Base-by-base conservation (phyloP, 64 coral and sea anemone species). In the Montipora foliosa region DNA sequence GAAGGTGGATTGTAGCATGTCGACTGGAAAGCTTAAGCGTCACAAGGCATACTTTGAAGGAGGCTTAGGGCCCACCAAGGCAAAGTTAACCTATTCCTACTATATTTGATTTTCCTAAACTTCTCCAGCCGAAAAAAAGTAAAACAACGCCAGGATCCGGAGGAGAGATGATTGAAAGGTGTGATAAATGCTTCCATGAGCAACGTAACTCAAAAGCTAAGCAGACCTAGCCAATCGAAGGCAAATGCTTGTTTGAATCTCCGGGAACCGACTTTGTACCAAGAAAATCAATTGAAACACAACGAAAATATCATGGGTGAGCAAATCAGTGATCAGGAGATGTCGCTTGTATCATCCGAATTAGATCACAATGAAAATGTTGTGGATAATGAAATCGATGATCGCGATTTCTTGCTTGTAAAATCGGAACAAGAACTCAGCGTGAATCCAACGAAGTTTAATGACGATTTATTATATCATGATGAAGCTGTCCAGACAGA, bases 21-120 rank as follows among this genome's bases (percentile, higher is more conserved):
- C 89, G 19, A 19, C 78, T 91, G 69, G 44, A 83, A 91, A 76
- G 79, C 74, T 10, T 91, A 46, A 91, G 60, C 75, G 79, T 91
- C 22, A 76, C 79, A 61, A 84, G 79, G 47, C 15, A 80, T 66
- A 83, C 90, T 58, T 52, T 19, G 79, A 83, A 75, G 69, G 90
- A 76, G 80, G 80, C 7, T 44, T 92, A 83, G 68, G 69, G 17
- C 90, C 67, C 19, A 84, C 80, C 15, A 92, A 92, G 74, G 90
- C 79, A 76, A 29, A 29, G 29, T 29, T 29, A 92, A 92, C 70
- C 90, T 19, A 50, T 79, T 64, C 75, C 75, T 13, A 90, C 88
- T 20, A 13, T 90, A 79, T 90, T 79, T 21, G 88, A 90, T 62
- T 80, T 90, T 68, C 88, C 58, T 21, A 47, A 90, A 21, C 75